Base-by-base conservation (phyloP, 2,888 invertebrate genomes). In the Creontiades dilutus region DNA sequence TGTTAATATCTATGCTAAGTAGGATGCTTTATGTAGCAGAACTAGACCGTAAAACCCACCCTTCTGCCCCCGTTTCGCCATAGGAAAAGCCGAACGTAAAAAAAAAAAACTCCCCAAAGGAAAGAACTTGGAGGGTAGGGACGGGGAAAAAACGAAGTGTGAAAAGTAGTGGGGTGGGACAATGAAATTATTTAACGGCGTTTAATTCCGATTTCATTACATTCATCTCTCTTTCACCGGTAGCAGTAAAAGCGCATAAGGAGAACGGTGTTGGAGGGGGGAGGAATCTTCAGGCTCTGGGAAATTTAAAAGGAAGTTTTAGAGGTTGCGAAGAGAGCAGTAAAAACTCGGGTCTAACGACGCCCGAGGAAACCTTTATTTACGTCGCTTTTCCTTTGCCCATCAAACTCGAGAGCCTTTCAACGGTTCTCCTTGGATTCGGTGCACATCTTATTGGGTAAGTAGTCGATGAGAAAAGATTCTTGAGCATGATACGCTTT, bases 1-100 rank as follows among this genome's bases (percentile, higher is more conserved):
- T 90, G 90, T 90, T 90, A 90, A 90, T 90, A 90, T 90, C 90
- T 90, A 90, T 90, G 90, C 90, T 90, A 90, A 90, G 90, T 90
- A 90, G 90, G 84, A 16, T 80, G 90, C 88, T 90, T 90, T 90
- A 90, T 90, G 90, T 90, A 47, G 88, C 90, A 80, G 86, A 90
- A 90, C 90, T 90, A 89, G 89, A 48, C 81, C 89, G 90, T 90
- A 90, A 90, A 90, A 23, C 61, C 27, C 23, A 48, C 90, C 78
- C 89, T 85, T 86, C 55, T 84, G 89, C 28, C 52, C 52, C 46
- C 89, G 84, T 89, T 86, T 90, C 90, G 47, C 81, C 5, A 46
- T 37, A 75, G 86, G 37, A 37, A 68, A 46, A 13, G 68, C 14
- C 37, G 76, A 46, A 68, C 89, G 76, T 85, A 89, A 90, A 90